phyloP scores from a whole-genome alignment of 2,797 vertebrate genomes.

The Pygocentrus nattereri region DNA sequence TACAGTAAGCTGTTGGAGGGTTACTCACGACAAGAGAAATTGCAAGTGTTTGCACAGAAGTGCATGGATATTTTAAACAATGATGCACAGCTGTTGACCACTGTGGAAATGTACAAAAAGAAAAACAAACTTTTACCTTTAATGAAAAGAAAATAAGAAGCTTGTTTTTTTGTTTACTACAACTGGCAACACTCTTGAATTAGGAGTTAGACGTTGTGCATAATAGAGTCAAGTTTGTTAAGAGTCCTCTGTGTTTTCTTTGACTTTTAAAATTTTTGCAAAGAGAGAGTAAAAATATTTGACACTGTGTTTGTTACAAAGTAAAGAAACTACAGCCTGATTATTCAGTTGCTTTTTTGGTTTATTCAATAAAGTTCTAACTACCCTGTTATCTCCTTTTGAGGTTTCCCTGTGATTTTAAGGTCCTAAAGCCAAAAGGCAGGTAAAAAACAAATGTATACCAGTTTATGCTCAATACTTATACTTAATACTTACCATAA shows the following conservation, averaged over 20 bases:
- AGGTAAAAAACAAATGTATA: not conserved
- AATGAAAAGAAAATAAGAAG: conserved; percentile 13
- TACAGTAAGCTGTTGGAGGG: not conserved
- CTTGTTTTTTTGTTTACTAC: not conserved
- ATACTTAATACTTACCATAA: not conserved
- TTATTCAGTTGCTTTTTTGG: no score
- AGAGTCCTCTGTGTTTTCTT: no score
- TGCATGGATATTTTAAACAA: conserved; percentile 13
- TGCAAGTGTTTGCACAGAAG: not conserved
- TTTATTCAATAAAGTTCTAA: no score
- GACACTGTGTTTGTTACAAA: no score
- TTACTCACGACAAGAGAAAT: not conserved
- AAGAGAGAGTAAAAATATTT: no score
- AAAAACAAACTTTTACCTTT: not conserved
- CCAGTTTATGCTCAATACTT: not conserved
- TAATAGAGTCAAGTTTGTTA: no score
- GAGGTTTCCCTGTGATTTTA: not conserved
- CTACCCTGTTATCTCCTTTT: no score
- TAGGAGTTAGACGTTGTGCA: no score
- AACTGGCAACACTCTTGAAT: no score
- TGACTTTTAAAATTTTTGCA: no score
- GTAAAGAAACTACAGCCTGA: no score
- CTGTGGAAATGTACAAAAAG: conserved; percentile 1
- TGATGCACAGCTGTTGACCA: not conserved
- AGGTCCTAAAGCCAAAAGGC: not conserved